Evolutionary conservation across 2,888 invertebrate genomes (phyloP).

Genomic region (Orchesella flavescens): DNA sequence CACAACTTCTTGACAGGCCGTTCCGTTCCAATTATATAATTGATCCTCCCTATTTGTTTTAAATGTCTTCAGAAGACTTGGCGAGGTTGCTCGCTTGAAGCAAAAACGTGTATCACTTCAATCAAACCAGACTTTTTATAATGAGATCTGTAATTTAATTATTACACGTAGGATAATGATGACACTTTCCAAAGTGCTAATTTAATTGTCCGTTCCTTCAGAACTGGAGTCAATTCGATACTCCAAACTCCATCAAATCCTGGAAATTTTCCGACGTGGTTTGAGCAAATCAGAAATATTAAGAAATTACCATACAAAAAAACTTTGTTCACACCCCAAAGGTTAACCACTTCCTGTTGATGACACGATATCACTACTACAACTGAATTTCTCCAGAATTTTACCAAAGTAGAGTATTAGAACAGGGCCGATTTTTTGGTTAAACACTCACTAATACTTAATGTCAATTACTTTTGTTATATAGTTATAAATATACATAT

Average conservation of each 20-base stretch:
- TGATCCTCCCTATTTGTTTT: conserved; percentile 27
- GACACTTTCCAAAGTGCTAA: not conserved
- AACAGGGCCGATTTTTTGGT: too few relatives aligned
- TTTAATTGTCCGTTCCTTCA: too few relatives aligned
- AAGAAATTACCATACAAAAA: not conserved
- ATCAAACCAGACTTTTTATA: conserved; percentile 24
- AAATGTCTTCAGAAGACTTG: not conserved
- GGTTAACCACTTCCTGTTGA: not conserved
- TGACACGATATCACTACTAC: too few relatives aligned
- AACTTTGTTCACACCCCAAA: not conserved
- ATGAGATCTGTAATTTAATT: conserved; percentile 15
- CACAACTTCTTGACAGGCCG: conserved; percentile 50
- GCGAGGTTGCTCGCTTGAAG: conserved; percentile 23
- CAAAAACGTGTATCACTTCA: conserved; percentile 42
- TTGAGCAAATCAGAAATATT: not conserved
- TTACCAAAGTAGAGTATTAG: too few relatives aligned
- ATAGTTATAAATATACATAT: too few relatives aligned
- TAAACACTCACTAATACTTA: too few relatives aligned
- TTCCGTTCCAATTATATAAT: conserved; percentile 45
- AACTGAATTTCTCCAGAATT: too few relatives aligned
- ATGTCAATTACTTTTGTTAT: too few relatives aligned
- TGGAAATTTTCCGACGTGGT: not conserved
- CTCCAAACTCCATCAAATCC: not conserved
- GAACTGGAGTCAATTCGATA: too few relatives aligned
- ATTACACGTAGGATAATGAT: not conserved